Conservation (phyloP, 2,888 invertebrate species). For the Erynnis tages region DNA sequence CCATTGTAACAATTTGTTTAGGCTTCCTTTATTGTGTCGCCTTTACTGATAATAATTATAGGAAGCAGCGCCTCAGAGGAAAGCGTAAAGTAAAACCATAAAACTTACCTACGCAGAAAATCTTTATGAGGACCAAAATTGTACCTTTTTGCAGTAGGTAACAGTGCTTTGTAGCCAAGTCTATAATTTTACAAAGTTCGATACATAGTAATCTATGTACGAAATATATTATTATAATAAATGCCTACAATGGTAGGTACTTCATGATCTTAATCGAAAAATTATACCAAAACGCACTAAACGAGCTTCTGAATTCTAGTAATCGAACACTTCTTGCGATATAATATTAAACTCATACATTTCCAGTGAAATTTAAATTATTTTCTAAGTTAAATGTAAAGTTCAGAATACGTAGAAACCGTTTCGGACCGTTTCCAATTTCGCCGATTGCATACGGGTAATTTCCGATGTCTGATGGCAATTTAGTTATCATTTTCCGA, state of each 20-base stretch:
- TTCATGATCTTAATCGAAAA: no score
- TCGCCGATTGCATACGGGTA: constrained; percentile 55
- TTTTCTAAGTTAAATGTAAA: no score
- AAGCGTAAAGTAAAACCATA: neutral
- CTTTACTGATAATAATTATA: constrained; percentile 29
- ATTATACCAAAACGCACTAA: no score
- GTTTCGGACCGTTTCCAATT: constrained; percentile 60
- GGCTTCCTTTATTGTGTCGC: constrained; percentile 48
- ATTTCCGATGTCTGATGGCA: constrained; percentile 61
- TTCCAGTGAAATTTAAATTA: no score
- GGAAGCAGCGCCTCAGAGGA: neutral
- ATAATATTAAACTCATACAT: no score
- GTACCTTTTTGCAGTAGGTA: neutral
- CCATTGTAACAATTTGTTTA: constrained; percentile 59
- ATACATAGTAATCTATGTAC: no score
- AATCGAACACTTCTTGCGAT: no score
- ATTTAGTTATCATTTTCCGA: constrained; percentile 50
- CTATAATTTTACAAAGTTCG: neutral
- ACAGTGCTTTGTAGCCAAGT: neutral
- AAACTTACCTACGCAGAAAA: neutral
- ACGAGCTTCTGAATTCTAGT: no score
- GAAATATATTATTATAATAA: no score
- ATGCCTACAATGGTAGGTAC: no score
- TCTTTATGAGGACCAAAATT: constrained; percentile 7
- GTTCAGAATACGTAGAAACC: neutral